Evolutionary conservation across 2,888 invertebrate species (phyloP).

Genomic region (Ischnus inquisitorius): DNA sequence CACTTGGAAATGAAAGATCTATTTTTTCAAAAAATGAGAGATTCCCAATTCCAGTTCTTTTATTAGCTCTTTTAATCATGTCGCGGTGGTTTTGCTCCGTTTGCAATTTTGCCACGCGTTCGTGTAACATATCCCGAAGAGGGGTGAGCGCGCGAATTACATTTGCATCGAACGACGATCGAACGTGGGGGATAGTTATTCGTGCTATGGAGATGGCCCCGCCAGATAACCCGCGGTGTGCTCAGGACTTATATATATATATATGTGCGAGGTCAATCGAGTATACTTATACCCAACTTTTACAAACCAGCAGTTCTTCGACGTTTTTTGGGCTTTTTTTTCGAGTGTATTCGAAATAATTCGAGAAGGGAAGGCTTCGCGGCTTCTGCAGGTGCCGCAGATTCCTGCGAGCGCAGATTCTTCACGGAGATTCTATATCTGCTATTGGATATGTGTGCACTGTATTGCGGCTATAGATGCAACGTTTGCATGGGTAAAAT

Average conservation of each 20-base stretch:
- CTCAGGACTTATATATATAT: neutral
- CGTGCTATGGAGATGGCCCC: conserved; percentile 12
- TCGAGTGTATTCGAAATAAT: conserved; percentile 5
- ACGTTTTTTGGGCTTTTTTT: neutral
- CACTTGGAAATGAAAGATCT: neutral
- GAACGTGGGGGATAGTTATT: conserved; percentile 24
- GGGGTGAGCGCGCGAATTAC: conserved; percentile 19
- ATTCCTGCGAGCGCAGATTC: conserved; percentile 31
- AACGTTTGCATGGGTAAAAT: conserved; percentile 4
- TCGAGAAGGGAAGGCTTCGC: conserved; percentile 1
- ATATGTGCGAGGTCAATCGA: conserved; percentile 26
- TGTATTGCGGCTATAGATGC: neutral
- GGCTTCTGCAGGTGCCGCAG: conserved; percentile 27
- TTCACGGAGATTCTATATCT: conserved; percentile 7
- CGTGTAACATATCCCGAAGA: neutral
- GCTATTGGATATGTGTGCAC: conserved; percentile 1
- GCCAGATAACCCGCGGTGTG: conserved; percentile 18
- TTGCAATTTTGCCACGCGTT: neutral
- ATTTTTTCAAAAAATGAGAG: neutral
- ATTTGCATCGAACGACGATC: conserved; percentile 29
- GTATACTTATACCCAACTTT: conserved; percentile 1
- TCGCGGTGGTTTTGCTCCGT: conserved; percentile 46
- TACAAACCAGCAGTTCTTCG: conserved; percentile 15
- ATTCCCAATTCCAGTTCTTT: neutral
- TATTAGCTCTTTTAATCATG: conserved; percentile 8